phyloP scores from a whole-genome alignment of 2,888 invertebrate genomes.

The Venusia cambrica region DNA sequence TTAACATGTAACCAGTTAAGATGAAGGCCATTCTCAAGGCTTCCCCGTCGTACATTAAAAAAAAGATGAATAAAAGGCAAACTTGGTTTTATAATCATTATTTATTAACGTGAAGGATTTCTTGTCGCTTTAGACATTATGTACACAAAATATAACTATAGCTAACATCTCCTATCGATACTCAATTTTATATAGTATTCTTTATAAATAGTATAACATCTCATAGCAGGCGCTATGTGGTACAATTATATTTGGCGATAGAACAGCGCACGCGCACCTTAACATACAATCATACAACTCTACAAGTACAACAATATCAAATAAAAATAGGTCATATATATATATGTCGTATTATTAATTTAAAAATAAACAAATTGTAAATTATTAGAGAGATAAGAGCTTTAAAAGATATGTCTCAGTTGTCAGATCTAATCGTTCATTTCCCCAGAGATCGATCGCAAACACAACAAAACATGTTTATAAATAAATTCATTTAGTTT shows the following conservation, averaged over 20 bases:
- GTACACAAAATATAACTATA: slow-evolving; percentile 51
- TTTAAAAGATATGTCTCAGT: too few species aligned
- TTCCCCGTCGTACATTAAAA: too few species aligned
- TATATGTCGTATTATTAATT: slow-evolving; percentile 9
- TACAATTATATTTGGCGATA: slow-evolving; percentile 29
- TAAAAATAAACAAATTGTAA: slow-evolving; percentile 8
- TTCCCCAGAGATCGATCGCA: slow-evolving; percentile 11
- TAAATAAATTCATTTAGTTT: slow-evolving; percentile 6
- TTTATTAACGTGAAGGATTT: slow-evolving; percentile 62
- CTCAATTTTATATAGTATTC: slow-evolving; percentile 25
- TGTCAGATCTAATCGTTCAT: slow-evolving; percentile 28
- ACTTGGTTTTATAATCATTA: slow-evolving; percentile 20
- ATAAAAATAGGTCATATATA: too few species aligned
- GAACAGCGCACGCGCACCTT: slow-evolving; percentile 1
- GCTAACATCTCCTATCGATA: slow-evolving; percentile 30
- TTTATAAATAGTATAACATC: slow-evolving; percentile 46
- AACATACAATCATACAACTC: slow-evolving; percentile 8
- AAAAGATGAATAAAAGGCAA: slow-evolving; percentile 9
- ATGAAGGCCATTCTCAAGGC: too few species aligned
- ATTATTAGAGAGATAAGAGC: slow-evolving; percentile 24
- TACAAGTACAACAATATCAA: too few species aligned
- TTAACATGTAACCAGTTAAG: too few species aligned
- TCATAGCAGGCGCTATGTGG: slow-evolving; percentile 26
- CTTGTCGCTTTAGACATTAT: slow-evolving; percentile 48
- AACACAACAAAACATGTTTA: slow-evolving; percentile 17